Conservation (phyloP, 2,797 vertebrate genomes). For the Eulemur coronatus region DNA sequence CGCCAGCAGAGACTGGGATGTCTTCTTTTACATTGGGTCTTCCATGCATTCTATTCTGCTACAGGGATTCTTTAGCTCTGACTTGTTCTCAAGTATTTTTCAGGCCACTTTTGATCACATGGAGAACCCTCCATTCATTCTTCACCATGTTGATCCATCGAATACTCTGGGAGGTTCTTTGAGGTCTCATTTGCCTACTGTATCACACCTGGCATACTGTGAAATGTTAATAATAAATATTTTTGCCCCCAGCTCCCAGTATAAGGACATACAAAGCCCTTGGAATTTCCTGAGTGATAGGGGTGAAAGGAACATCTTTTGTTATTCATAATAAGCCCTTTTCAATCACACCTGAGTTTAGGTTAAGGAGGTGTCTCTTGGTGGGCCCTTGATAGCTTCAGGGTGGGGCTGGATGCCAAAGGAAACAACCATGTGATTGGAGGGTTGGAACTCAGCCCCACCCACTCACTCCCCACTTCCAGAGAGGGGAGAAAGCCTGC, state of each 20-base stretch:
- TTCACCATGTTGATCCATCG: neutral
- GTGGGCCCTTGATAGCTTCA: neutral
- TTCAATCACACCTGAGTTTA: neutral
- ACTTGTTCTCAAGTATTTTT: neutral
- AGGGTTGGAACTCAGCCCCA: neutral
- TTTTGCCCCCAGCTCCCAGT: neutral
- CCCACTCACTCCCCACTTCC: neutral
- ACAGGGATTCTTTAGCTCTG: neutral
- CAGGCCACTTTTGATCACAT: neutral
- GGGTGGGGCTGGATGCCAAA: no score
- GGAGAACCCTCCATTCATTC: neutral
- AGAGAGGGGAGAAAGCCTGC: neutral
- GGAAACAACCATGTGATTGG: neutral
- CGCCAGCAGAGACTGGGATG: neutral
- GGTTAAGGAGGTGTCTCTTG: neutral
- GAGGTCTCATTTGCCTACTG: neutral
- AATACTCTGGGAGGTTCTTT: neutral
- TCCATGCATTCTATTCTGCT: neutral
- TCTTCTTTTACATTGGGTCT: neutral
- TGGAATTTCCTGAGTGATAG: neutral
- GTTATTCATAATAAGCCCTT: neutral
- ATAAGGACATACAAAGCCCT: neutral
- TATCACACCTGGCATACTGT: neutral
- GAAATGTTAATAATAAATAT: neutral
- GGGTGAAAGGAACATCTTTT: neutral